Base-by-base conservation (phyloP, 2,888 invertebrate genomes). In the Erynnis tages region DNA sequence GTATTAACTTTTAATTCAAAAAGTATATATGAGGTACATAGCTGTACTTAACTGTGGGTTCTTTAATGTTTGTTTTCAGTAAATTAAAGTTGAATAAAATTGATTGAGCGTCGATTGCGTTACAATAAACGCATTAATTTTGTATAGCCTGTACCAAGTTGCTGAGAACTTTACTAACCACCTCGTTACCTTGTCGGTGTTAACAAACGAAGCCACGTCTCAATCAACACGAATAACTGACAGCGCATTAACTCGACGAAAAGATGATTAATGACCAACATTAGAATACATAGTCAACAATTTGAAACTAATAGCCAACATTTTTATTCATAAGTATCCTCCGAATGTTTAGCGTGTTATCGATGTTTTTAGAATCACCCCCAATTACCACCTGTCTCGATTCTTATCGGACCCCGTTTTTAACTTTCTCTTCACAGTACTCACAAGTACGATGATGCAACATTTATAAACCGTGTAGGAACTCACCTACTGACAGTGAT, bases 361-460 rank as follows among this genome's bases (percentile, higher is more conserved):
- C 17, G 38, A 38, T 52, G 45, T 37, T 53, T 40, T 25, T n/a
- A 53, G 23, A 45, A 52, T 38, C 23, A 10, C 35, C 17, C 35
- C 25, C 43, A 34, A 34, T 41, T 43, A 43, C 41, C 48, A 40
- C 43, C 34, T 35, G 10, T 49, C 41, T 13, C 21, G 43, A 50
- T 43, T 13, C 27, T 30, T 34, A 50, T 43, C 49, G 7, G 6
- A 11, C 7, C 29, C 13, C 25, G 34, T 52, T 47, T 60, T 25
- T 59, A 67, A 80, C 81, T 81, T 82, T 82, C 82, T 78, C 76
- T 65, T 64, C 54, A 56, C 54, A 54, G 66, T 76, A 70, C 66
- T 53, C 32, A 13, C 6, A 16, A 10, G 17, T 8, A n/a, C 10
- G 40, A 62, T 74, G 73, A 76, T 61, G 60, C 63, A 65, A 62